These are phyloP conservation scores for Axea sp. DNA, from an alignment of 2,888 invertebrate genomes.

Conservation along the genomic window DNA sequence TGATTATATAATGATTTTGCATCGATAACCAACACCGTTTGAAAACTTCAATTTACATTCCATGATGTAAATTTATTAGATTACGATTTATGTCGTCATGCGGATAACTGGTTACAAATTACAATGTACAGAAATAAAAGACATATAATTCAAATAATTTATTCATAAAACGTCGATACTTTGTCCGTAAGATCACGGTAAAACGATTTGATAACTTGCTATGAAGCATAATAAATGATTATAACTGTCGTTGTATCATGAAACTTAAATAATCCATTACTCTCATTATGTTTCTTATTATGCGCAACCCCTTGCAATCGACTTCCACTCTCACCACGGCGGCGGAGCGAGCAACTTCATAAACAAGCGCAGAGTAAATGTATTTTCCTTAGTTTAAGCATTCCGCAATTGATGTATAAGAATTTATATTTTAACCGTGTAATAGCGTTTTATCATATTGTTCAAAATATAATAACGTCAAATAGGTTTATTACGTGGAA, in stretches of 20 bases:
- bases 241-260: conserved; percentile 33
- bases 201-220: conserved; percentile 27
- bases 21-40: conserved; percentile 20
- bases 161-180: conserved; percentile 10
- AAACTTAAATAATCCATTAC: conserved; percentile 47
- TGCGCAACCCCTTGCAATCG: conserved; percentile 44
- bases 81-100: conserved; percentile 33
- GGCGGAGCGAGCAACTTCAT: conserved; percentile 22
- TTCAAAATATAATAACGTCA: too few relatives aligned
- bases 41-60: conserved; percentile 18
- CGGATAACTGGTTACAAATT: conserved; percentile 28
- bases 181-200: conserved; percentile 17
- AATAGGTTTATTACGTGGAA: too few relatives aligned
- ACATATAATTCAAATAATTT: conserved; percentile 18
- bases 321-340: conserved; percentile 34
- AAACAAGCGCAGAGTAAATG: conserved; percentile 35
- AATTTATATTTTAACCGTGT: conserved; percentile 8
- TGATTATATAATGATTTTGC: conserved; percentile 6
- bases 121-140: conserved; percentile 24
- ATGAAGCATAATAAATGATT: conserved; percentile 35
- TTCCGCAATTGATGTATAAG: neutral
- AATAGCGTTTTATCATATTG: neutral
- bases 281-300: conserved; percentile 38
- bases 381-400: conserved; percentile 27
- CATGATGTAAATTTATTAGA: conserved; percentile 20